Percentiles rank a stretch among this genome's conserved stretches.
Conservation (phyloP, 2,113 vertebrate genomes). For the Upupa epops region DNA sequence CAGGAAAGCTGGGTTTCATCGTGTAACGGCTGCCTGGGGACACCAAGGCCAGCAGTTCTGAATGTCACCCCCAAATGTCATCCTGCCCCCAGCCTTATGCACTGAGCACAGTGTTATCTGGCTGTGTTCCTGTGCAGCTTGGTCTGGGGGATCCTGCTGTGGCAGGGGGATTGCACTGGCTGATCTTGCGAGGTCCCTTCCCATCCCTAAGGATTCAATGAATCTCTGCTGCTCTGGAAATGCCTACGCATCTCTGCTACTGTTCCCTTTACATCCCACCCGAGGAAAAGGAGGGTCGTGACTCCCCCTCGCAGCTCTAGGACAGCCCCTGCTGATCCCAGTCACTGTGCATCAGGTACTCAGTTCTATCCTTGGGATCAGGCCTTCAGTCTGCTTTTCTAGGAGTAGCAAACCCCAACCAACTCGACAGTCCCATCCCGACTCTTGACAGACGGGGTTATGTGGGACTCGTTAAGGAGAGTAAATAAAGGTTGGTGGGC, state of each 20-base stretch:
- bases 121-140: no score
- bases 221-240: not conserved
- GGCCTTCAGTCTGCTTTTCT: not conserved
- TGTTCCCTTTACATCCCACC: not conserved
- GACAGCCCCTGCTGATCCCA: not conserved
- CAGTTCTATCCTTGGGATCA: not conserved
- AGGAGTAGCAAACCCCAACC: not conserved
- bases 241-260: not conserved
- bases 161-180: no score
- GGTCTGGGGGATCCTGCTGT: no score
- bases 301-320: not conserved
- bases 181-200: no score
- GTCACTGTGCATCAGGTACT: not conserved
- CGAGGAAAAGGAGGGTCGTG: not conserved
- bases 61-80: not conserved
- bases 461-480: constrained; percentile 14
- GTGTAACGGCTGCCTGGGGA: not conserved
- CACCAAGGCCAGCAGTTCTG: not conserved
- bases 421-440: not conserved
- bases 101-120: not conserved
- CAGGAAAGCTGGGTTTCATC: not conserved
- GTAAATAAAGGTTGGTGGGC: constrained; percentile 38
- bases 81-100: not conserved
- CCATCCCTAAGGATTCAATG: no score
- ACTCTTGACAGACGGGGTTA: not conserved